Conservation (phyloP, 1,140 invertebrate species). For the Aleiodes sp. region DNA sequence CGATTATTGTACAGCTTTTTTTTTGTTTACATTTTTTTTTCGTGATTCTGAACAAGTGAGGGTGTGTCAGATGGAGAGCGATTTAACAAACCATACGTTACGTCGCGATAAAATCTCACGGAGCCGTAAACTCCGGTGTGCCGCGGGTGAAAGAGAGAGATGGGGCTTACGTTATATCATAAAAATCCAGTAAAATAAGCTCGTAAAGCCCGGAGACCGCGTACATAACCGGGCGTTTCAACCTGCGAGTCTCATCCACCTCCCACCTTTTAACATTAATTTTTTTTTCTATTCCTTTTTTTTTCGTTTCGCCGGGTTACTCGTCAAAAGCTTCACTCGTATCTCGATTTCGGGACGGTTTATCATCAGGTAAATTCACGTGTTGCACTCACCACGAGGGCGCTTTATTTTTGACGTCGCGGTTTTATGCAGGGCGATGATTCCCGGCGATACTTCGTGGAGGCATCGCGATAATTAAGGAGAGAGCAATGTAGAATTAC, state of each 20-base stretch:
- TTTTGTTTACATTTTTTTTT: background rate
- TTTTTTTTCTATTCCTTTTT: background rate
- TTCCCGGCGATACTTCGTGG: too few relatives aligned
- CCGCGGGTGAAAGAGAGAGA: slow-evolving; percentile 46
- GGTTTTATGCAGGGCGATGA: too few relatives aligned
- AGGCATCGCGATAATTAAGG: too few relatives aligned
- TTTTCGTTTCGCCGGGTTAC: background rate
- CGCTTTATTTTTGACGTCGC: too few relatives aligned
- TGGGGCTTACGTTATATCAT: slow-evolving; percentile 54
- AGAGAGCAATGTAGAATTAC: too few relatives aligned
- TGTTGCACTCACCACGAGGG: slow-evolving; percentile 25
- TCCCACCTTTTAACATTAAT: slow-evolving; percentile 13
- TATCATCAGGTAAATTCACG: slow-evolving; percentile 20
- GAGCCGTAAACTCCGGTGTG: slow-evolving; percentile 61
- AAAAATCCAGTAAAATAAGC: slow-evolving; percentile 67
- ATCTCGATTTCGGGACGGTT: slow-evolving; percentile 19
- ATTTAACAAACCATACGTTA: slow-evolving; percentile 68
- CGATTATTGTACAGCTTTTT: too few relatives aligned
- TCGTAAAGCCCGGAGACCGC: slow-evolving; percentile 55
- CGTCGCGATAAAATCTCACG: slow-evolving; percentile 64
- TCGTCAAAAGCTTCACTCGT: background rate
- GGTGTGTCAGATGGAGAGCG: slow-evolving; percentile 44
- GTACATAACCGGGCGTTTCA: slow-evolving; percentile 40
- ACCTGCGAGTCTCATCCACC: slow-evolving; percentile 29
- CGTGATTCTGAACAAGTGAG: background rate